Conservation (phyloP, 2,888 invertebrate species). For the Danaus chrysippus region DNA sequence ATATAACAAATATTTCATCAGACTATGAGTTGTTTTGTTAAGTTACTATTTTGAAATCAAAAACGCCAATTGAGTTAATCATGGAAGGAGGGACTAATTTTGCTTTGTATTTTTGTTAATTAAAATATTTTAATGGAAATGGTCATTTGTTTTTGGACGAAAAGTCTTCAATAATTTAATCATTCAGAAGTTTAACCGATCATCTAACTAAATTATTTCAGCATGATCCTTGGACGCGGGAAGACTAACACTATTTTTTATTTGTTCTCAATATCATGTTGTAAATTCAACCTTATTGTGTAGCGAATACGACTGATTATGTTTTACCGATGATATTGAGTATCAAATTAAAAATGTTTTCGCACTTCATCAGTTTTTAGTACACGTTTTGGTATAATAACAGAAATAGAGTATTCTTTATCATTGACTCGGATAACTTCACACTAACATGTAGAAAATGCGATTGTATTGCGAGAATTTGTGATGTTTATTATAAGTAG, state of each 20-base stretch:
- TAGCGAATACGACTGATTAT: neutral
- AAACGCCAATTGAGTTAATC: too few species aligned
- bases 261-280: conserved; percentile 3
- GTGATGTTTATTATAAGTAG: neutral
- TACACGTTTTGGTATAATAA: too few species aligned
- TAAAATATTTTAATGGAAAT: too few species aligned
- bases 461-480: conserved; percentile 14
- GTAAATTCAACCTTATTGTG: neutral
- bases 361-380: too few species aligned
- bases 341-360: neutral
- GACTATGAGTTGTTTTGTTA: too few species aligned
- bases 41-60: too few species aligned
- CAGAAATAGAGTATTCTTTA: too few species aligned
- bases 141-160: too few species aligned
- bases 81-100: too few species aligned
- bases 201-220: conserved; percentile 36
- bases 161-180: neutral
- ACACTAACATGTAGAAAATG: conserved; percentile 11
- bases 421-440: neutral
- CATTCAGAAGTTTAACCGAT: neutral
- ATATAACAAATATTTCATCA: too few species aligned
- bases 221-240: conserved; percentile 51
- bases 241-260: conserved; percentile 17
- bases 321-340: neutral
- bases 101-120: too few species aligned